A percentile compares a stretch with the other conserved stretches of the same genome.
These are phyloP conservation scores for Pimephales promelas DNA, from an alignment of 2,113 vertebrate genomes.

Conservation along the genomic window DNA sequence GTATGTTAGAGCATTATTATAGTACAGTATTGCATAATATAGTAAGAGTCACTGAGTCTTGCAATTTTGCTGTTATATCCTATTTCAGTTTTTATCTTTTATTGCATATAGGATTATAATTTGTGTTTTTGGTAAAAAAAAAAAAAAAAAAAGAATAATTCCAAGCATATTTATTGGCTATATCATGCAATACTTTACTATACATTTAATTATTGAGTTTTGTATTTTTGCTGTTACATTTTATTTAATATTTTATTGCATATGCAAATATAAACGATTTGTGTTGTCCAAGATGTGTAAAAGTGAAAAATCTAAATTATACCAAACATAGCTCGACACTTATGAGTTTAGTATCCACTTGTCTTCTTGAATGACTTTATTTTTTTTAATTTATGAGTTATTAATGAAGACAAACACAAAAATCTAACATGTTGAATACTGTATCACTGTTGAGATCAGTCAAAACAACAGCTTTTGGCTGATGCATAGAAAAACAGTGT, in stretches of 20 bases:
- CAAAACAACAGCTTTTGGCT: not conserved
- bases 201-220: not conserved
- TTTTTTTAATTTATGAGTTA: not conserved
- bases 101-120: not conserved
- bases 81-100: not conserved
- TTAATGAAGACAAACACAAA: not conserved
- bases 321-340: not conserved
- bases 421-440: not conserved
- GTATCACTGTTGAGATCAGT: not conserved
- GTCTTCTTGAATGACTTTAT: not conserved
- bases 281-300: not conserved
- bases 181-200: not conserved
- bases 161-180: not conserved
- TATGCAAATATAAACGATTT: not conserved
- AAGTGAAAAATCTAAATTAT: not conserved
- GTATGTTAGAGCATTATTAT: no score
- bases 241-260: not conserved
- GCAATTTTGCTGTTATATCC: not conserved
- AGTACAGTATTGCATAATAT: no score
- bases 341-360: not conserved
- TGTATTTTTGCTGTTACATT: not conserved
- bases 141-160: no score
- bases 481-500: constrained; percentile 13
- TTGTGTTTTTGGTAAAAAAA: not conserved
- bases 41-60: not conserved